Percentiles rank a stretch among this genome's conserved stretches.
These are phyloP conservation scores for Semicossyphus pulcher DNA, from an alignment of 2,113 vertebrate genomes.

Conservation along the genomic window DNA sequence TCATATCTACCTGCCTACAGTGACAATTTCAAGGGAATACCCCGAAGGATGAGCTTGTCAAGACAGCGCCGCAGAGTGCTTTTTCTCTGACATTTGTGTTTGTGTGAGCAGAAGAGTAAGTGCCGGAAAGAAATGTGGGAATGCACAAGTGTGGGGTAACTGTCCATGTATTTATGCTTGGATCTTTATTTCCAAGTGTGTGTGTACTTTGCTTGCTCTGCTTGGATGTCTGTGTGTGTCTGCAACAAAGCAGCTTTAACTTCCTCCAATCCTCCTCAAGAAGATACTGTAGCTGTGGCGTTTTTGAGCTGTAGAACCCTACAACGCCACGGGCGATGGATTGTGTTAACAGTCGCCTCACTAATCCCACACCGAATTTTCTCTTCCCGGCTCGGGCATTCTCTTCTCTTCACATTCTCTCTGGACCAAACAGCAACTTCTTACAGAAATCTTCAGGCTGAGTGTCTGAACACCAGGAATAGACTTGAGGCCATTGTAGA, in stretches of 20 bases:
- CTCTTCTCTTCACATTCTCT: slow-evolving; percentile 52
- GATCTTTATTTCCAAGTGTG: slow-evolving; percentile 19
- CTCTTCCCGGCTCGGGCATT: slow-evolving; percentile 24
- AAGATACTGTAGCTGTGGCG: slow-evolving; percentile 36
- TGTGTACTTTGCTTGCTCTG: background rate
- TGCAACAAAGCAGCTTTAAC: slow-evolving; percentile 58
- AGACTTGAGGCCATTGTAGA: slow-evolving; percentile 47
- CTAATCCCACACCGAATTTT: slow-evolving; percentile 74
- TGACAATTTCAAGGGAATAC: slow-evolving; percentile 49
- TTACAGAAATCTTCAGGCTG: slow-evolving; percentile 63
- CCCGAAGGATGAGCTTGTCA: slow-evolving; percentile 31
- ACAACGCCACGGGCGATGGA: slow-evolving; percentile 66
- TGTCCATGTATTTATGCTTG: slow-evolving; percentile 11
- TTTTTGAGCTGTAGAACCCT: slow-evolving; percentile 61
- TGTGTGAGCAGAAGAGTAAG: background rate
- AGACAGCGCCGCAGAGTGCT: slow-evolving; percentile 4
- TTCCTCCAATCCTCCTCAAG: slow-evolving; percentile 47
- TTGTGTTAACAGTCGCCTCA: slow-evolving; percentile 68
- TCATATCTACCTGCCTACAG: slow-evolving; percentile 33
- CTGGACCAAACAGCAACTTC: slow-evolving; percentile 54
- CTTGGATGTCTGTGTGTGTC: slow-evolving; percentile 8
- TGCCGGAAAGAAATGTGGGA: slow-evolving; percentile 7
- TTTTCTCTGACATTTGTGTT: slow-evolving; percentile 17
- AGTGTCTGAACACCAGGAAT: slow-evolving; percentile 53
- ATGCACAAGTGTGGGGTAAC: background rate